Evolutionary conservation across 2,113 vertebrate genomes (phyloP).

Genomic region (Burhinus oedicnemus): DNA sequence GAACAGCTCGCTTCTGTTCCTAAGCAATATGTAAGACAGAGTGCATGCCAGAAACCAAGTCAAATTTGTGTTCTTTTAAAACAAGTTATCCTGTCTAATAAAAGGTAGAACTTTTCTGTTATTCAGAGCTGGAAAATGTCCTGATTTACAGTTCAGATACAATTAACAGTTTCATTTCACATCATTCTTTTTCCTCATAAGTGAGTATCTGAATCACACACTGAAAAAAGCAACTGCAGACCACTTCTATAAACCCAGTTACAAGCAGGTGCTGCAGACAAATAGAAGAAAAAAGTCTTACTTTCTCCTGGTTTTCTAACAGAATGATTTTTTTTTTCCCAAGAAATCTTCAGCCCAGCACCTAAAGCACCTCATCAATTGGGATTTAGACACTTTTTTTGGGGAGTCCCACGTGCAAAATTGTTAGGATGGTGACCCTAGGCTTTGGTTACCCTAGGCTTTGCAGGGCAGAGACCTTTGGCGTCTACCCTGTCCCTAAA

Average conservation of each 20-base stretch:
- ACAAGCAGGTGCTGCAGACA: not conserved
- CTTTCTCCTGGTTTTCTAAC: not conserved
- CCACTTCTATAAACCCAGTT: not conserved
- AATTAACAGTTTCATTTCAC: not conserved
- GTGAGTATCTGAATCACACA: not conserved
- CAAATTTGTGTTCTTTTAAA: not conserved
- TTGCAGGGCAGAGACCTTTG: not conserved
- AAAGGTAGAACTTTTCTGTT: not conserved
- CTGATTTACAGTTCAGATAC: not conserved
- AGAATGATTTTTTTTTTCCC: accelerated
- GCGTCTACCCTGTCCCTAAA: not conserved
- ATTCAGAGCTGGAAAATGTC: not conserved
- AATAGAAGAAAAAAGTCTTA: not conserved
- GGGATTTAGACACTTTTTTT: not conserved
- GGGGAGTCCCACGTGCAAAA: not conserved
- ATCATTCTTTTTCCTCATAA: not conserved
- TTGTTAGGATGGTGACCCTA: not conserved
- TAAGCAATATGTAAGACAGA: not conserved
- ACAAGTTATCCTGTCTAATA: not conserved
- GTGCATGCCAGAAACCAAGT: not conserved
- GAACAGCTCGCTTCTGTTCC: not conserved
- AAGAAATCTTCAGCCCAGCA: not conserved
- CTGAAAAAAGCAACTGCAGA: not conserved
- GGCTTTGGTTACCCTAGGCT: not conserved
- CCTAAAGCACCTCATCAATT: not conserved